phyloP scores from a whole-genome alignment of 2,113 vertebrate genomes.

The Chloroceryle aenea region DNA sequence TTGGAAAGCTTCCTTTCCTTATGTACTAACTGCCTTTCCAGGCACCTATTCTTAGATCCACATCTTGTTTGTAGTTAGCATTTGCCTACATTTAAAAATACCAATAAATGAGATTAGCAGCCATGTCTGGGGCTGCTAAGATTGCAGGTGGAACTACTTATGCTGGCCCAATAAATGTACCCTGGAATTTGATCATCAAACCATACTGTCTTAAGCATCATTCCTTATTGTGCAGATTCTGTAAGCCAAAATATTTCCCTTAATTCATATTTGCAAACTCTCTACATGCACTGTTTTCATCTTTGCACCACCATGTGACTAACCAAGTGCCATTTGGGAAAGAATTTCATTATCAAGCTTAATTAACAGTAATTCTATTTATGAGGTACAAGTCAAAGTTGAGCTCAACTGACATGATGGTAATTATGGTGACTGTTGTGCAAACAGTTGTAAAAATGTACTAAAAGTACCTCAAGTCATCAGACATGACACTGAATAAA shows the following conservation, averaged over 20 bases:
- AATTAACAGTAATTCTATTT: not conserved
- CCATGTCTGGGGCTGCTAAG: not conserved
- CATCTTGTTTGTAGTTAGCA: not conserved
- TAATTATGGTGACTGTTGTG: not conserved
- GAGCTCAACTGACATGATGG: not conserved
- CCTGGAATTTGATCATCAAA: not conserved
- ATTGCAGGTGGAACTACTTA: not conserved
- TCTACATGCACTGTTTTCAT: not conserved
- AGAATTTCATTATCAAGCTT: not conserved
- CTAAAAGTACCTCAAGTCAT: not conserved
- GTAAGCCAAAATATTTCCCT: not conserved
- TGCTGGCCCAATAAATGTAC: not conserved
- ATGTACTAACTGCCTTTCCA: not conserved
- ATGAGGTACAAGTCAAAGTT: not conserved
- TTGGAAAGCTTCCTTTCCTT: not conserved
- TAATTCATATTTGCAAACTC: not conserved
- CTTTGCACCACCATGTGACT: not conserved
- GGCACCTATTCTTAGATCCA: not conserved
- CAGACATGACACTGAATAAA: not conserved
- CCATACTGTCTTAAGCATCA: not conserved
- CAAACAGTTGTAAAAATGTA: not conserved
- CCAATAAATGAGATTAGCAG: not conserved
- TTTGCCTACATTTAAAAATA: not conserved
- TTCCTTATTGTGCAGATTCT: not conserved
- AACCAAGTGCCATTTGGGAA: not conserved